phyloP scores from a whole-genome alignment of 2,113 vertebrate genomes.

The Cepphus grylle region DNA sequence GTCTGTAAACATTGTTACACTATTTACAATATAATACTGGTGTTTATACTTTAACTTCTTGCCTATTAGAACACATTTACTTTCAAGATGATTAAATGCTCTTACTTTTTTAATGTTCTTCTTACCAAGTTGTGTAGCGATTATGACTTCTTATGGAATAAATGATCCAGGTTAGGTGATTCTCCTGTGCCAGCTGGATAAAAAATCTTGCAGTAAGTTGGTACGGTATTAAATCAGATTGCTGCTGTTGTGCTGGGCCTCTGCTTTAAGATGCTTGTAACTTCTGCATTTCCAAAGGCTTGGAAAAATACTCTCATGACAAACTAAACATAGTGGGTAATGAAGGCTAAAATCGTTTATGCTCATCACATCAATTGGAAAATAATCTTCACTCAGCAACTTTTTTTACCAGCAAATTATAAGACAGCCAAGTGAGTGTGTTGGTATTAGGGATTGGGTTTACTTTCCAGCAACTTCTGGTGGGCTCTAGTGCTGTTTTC shows the following conservation, averaged over 20 bases:
- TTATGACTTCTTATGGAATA: constrained; percentile 34
- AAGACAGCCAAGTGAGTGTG: neutral
- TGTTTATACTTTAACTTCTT: neutral
- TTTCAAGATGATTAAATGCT: constrained; percentile 19
- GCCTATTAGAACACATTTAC: neutral
- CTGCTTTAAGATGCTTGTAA: constrained; percentile 10
- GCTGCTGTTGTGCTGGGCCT: neutral
- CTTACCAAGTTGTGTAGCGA: constrained; percentile 28
- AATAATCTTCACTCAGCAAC: constrained; percentile 34
- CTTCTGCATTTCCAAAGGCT: constrained; percentile 55
- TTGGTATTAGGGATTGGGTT: neutral
- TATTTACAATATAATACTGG: neutral
- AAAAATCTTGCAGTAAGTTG: constrained; percentile 1
- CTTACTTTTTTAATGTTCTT: neutral
- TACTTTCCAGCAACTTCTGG: constrained; percentile 3
- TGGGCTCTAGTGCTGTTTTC: neutral
- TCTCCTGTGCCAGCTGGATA: constrained; percentile 52
- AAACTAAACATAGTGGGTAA: constrained; percentile 52
- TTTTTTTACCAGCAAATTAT: constrained; percentile 24
- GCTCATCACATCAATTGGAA: constrained; percentile 17
- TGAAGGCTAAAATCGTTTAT: constrained; percentile 41
- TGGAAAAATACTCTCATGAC: constrained; percentile 49
- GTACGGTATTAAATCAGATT: neutral
- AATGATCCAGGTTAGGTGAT: constrained; percentile 28
- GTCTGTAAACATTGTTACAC: constrained; percentile 6